Evolutionary conservation across 2,888 invertebrate species (phyloP).

Genomic region (Drepana falcataria): DNA sequence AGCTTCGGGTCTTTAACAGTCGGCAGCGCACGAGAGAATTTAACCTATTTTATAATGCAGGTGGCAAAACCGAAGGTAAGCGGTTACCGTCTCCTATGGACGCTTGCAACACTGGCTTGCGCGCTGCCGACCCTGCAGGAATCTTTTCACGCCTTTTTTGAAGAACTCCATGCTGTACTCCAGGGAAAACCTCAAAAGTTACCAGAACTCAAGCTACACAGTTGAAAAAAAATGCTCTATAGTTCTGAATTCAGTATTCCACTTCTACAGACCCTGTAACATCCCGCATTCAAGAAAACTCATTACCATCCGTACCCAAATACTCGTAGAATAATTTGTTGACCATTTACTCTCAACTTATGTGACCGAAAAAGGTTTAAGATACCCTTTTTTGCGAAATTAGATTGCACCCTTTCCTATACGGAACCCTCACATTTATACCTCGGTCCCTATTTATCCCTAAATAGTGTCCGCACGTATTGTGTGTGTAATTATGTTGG

Average conservation of each 20-base stretch:
- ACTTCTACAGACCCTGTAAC: background rate
- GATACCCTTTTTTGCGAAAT: slow-evolving; percentile 66
- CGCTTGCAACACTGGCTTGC: too few species aligned
- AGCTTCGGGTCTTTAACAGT: too few species aligned
- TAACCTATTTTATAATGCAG: too few species aligned
- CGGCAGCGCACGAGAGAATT: too few species aligned
- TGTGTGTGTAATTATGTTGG: slow-evolving; percentile 50
- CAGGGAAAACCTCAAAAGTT: too few species aligned
- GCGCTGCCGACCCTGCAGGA: too few species aligned
- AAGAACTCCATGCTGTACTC: too few species aligned
- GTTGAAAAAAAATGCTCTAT: background rate
- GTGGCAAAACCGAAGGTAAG: too few species aligned
- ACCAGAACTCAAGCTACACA: too few species aligned
- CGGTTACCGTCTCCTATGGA: too few species aligned
- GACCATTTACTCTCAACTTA: slow-evolving; percentile 22
- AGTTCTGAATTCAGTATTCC: slow-evolving; percentile 3
- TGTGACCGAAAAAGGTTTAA: slow-evolving; percentile 43
- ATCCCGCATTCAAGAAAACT: background rate
- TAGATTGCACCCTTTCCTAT: slow-evolving; percentile 62
- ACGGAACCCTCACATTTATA: slow-evolving; percentile 45
- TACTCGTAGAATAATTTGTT: slow-evolving; percentile 1
- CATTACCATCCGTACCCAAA: background rate
- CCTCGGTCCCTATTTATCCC: slow-evolving; percentile 34
- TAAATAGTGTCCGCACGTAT: slow-evolving; percentile 45
- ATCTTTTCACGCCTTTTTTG: too few species aligned